phyloP scores from a whole-genome alignment of 2,797 vertebrate genomes.

The Sebastes matsubarae region DNA sequence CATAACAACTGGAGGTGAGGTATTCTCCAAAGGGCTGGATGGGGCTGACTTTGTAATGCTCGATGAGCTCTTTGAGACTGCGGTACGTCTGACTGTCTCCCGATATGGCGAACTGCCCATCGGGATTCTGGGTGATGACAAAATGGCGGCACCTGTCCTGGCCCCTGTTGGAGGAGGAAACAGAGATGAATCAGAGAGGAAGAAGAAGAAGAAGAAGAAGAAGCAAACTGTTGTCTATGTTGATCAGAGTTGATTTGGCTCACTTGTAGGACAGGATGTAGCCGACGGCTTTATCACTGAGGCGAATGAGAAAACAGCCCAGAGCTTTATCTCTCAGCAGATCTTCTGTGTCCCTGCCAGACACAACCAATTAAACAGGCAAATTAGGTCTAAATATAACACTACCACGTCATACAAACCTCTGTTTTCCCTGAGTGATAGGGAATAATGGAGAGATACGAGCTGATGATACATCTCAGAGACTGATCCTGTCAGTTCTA shows the following conservation, averaged over 20 bases:
- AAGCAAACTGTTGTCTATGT: too few species aligned
- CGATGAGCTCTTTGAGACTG: slow-evolving; percentile 80
- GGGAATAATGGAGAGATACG: not conserved
- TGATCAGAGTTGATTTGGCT: slow-evolving; percentile 19
- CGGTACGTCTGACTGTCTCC: slow-evolving; percentile 79
- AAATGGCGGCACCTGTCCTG: slow-evolving; percentile 87
- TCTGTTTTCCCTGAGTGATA: not conserved
- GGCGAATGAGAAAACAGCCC: slow-evolving; percentile 87
- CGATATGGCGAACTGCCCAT: slow-evolving; percentile 75
- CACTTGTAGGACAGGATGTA: slow-evolving; percentile 91
- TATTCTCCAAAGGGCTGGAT: slow-evolving; percentile 87
- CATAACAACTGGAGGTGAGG: slow-evolving; percentile 73
- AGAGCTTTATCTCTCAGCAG: slow-evolving; percentile 80
- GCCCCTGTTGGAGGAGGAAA: slow-evolving; percentile 66
- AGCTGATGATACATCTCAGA: not conserved
- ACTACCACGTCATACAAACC: not conserved
- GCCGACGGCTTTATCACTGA: slow-evolving; percentile 84
- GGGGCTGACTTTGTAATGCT: slow-evolving; percentile 79
- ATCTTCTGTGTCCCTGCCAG: slow-evolving; percentile 84
- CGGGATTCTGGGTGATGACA: slow-evolving; percentile 82
- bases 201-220: not conserved
- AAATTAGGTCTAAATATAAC: slow-evolving; percentile 34
- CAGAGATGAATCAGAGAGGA: not conserved
- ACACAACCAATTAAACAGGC: slow-evolving; percentile 7
- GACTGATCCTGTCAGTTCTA: not conserved